Base-by-base conservation (phyloP, 2,888 invertebrate species). In the Cosmorhoe ocellata region DNA sequence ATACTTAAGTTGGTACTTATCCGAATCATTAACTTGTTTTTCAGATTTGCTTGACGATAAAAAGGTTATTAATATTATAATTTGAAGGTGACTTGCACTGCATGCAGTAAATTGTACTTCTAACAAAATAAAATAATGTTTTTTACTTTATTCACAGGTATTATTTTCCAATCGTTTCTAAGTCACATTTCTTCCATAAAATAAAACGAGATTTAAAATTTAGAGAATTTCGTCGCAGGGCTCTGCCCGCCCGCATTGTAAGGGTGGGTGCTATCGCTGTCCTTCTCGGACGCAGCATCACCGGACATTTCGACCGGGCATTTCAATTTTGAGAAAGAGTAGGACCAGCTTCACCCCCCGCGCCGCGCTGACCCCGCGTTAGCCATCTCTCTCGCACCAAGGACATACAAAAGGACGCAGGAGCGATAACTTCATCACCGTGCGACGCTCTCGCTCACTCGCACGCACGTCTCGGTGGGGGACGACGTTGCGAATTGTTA, bases 311-410 rank as follows among this genome's bases (percentile, higher is more conserved):
- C 90, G 90, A 89, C 90, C 90, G 90, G 90, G 90, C 90, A 90
- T 90, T 91, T 90, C 90, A 91, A 91, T 91, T 91, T 90, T 89
- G 90, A 91, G 90, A 90, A 90, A 91, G 89, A 89, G 90, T 86
- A 88, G 88, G 86, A 88, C 84, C 84, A 81, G 74, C 78, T 79
- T 69, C 82, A 75, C 66, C 76, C 76, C 76, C 74, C 83, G 73
- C 81, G 63, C 76, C 70, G 59, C 61, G 64, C 58, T 69, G 61
- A 66, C 69, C 72, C 81, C 72, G 71, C 70, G 58, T 58, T 69
- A 51, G 51, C 77, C 69, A 67, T 89, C 86, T 82, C 84, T 75
- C 81, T 88, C 79, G 76, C 85, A 80, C 89, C 76, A 82, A 84
- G 86, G 88, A 89, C 87, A 81, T 81, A 90, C 90, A 90, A 90